Evolutionary conservation across 2,797 vertebrate genomes (phyloP).

Genomic region (Sebastes matsubarae): DNA sequence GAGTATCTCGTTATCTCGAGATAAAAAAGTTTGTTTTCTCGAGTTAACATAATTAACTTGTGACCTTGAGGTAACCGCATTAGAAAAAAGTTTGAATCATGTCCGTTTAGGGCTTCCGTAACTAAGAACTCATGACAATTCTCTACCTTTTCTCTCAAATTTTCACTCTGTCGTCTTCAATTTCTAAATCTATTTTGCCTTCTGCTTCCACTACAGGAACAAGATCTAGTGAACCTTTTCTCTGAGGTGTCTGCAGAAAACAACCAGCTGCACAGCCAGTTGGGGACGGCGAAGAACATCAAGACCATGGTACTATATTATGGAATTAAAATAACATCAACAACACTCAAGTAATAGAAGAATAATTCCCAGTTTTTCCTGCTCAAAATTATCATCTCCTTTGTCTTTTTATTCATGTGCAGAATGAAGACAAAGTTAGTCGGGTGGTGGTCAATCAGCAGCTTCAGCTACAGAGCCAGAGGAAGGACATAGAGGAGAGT

Average conservation of each 20-base stretch:
- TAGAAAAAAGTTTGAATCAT: no score
- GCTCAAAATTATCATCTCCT: not conserved
- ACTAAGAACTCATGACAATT: not conserved
- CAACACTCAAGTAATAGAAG: not conserved
- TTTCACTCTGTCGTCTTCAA: not conserved
- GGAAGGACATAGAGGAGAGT: conserved; percentile 62
- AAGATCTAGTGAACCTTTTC: conserved; percentile 83
- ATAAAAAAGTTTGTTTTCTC: no score
- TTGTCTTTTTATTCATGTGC: conserved; percentile 25
- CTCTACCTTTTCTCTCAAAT: not conserved
- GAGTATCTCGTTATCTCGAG: no score
- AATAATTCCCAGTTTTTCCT: not conserved
- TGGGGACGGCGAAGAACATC: conserved; percentile 87
- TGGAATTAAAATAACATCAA: not conserved
- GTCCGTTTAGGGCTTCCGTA: no score
- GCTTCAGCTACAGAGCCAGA: conserved; percentile 79
- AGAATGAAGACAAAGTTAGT: conserved; percentile 89
- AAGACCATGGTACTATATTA: conserved; percentile 82
- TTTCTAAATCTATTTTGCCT: not conserved
- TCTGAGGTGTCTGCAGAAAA: conserved; percentile 85
- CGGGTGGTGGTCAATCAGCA: conserved; percentile 72
- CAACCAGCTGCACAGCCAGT: conserved; percentile 83
- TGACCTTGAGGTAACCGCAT: no score
- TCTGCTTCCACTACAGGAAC: conserved; percentile 82
- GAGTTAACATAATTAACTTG: no score